Evolutionary conservation across 2,888 invertebrate genomes (phyloP).

Genomic region (Atethmia centrago): DNA sequence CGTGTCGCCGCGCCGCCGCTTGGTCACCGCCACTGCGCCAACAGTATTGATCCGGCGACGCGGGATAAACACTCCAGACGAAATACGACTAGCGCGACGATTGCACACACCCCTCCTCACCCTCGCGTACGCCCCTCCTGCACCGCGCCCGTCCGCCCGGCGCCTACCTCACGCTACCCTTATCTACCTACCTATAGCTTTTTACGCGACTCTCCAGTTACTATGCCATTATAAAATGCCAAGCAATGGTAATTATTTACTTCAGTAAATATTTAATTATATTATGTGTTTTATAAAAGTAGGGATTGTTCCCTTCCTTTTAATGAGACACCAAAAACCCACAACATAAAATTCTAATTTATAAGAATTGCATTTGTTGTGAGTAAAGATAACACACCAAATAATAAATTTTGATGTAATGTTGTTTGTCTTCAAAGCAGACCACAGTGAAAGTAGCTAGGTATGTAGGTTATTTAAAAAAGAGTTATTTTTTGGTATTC

Average conservation of each 20-base stretch:
- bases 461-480: background rate
- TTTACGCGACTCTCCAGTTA: conserved; percentile 75
- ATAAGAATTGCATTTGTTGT: background rate
- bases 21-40: conserved; percentile 90
- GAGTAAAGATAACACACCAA: background rate
- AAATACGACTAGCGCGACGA: conserved; percentile 89
- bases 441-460: background rate
- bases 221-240: conserved; percentile 73
- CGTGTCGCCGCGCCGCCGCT: conserved; percentile 88
- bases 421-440: background rate
- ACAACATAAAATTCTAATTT: background rate
- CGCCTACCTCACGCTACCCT: conserved; percentile 76
- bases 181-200: conserved; percentile 69
- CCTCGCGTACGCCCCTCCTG: conserved; percentile 75
- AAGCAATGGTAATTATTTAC: conserved; percentile 2
- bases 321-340: background rate
- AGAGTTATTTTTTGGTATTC: background rate
- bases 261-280: conserved; percentile 3
- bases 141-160: conserved; percentile 78
- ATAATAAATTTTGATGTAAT: background rate
- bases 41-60: conserved; percentile 90
- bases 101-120: conserved; percentile 87
- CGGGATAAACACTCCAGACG: conserved; percentile 91
- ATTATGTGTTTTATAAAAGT: background rate
- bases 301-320: background rate